Evolutionary conservation across 2,888 invertebrate species (phyloP).

Genomic region (Drosophila longiperda): DNA sequence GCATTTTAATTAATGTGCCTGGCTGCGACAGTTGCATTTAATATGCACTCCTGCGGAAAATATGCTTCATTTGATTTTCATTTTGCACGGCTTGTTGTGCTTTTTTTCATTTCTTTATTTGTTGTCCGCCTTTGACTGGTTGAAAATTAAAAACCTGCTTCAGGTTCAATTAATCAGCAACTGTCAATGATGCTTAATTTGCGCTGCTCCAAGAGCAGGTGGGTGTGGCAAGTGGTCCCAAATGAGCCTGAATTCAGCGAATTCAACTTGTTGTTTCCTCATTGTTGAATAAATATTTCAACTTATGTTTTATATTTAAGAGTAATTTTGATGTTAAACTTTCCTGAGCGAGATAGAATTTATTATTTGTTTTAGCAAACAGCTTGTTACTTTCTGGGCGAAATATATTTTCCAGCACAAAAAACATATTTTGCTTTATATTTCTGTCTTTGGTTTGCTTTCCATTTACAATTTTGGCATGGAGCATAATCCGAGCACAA

Average conservation of each 20-base stretch:
- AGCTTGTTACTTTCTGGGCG: not conserved
- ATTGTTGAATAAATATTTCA: constrained; percentile 4
- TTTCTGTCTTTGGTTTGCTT: not conserved
- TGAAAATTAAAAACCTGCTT: constrained; percentile 72
- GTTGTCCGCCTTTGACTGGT: constrained; percentile 8
- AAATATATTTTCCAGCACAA: not conserved
- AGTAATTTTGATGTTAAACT: not conserved
- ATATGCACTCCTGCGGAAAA: constrained; percentile 50
- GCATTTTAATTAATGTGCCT: constrained; percentile 61
- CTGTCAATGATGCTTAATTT: constrained; percentile 75
- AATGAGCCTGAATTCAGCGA: constrained; percentile 7
- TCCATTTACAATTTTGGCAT: not conserved
- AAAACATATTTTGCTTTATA: not conserved
- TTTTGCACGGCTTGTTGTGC: constrained; percentile 25
- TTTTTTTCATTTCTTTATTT: constrained; percentile 1
- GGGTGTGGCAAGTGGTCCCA: not conserved
- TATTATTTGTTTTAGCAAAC: not conserved
- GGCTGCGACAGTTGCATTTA: constrained; percentile 59
- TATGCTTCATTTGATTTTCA: constrained; percentile 48
- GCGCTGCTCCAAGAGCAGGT: constrained; percentile 15
- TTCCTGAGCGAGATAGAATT: not conserved
- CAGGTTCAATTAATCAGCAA: constrained; percentile 73
- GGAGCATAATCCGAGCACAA: constrained; percentile 18
- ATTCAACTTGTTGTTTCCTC: constrained; percentile 47
- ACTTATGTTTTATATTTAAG: constrained; percentile 17